A percentile compares a stretch with the other conserved stretches of the same genome.
Evolutionary conservation across 2,113 vertebrate species (phyloP).

Genomic region (Eulemur rufifrons): DNA sequence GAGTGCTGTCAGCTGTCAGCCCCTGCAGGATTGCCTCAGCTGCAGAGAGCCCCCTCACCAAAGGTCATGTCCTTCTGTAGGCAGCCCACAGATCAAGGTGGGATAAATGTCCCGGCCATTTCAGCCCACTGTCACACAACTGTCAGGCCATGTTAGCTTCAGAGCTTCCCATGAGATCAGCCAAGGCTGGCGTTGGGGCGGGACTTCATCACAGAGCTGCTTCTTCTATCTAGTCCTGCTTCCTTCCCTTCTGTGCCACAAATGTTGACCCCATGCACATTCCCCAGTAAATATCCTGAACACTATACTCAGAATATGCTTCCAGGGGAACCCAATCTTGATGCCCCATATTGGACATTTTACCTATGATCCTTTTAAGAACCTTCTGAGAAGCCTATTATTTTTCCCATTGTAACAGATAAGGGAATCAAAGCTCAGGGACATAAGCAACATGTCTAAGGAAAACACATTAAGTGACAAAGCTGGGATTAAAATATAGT

Average conservation of each 20-base stretch:
- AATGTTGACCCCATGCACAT: not conserved
- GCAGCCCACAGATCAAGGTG: not conserved
- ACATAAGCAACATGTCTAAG: not conserved
- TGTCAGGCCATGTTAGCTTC: not conserved
- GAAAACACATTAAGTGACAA: not conserved
- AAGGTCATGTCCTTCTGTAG: not conserved
- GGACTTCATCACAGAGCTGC: not conserved
- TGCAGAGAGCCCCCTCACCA: not conserved
- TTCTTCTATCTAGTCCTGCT: not conserved
- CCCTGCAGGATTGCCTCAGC: not conserved
- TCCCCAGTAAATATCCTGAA: not conserved
- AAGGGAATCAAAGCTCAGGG: not conserved
- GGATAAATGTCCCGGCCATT: not conserved
- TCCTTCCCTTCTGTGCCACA: not conserved
- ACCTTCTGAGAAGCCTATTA: not conserved
- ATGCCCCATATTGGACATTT: not conserved
- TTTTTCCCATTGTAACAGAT: not conserved
- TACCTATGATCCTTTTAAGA: not conserved
- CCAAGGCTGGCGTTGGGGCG: not conserved
- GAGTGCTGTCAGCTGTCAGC: not conserved
- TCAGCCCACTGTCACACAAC: not conserved
- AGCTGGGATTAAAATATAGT: slow-evolving; percentile 1
- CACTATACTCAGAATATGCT: not conserved
- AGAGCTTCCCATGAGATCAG: not conserved
- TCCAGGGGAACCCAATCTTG: not conserved